Percentiles rank a stretch among this genome's conserved stretches.
Conservation (phyloP, 1,140 invertebrate genomes). For the Ruditapes philippinarum region DNA sequence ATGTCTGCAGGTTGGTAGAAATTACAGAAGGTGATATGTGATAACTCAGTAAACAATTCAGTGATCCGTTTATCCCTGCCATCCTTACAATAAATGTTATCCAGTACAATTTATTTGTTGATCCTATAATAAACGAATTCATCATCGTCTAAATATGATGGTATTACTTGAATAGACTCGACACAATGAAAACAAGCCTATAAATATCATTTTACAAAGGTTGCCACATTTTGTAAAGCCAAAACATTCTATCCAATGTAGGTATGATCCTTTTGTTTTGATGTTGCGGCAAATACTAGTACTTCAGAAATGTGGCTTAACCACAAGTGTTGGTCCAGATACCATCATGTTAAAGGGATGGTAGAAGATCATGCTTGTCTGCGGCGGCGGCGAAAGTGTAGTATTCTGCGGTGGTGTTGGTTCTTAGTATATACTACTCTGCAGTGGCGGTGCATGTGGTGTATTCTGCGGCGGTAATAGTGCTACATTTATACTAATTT, state of each 20-base stretch:
- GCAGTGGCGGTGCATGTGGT: too few relatives aligned
- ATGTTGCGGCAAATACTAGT: not conserved
- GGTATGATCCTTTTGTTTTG: not conserved
- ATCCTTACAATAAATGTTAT: not conserved
- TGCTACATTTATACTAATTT: too few relatives aligned
- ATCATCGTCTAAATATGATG: slow-evolving; percentile 19
- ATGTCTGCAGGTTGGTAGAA: not conserved
- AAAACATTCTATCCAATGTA: not conserved
- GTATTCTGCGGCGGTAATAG: not conserved
- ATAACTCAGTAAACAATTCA: not conserved
- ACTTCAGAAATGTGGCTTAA: too few relatives aligned
- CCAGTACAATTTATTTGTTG: slow-evolving; percentile 42
- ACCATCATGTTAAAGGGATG: not conserved
- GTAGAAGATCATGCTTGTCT: not conserved
- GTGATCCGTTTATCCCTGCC: slow-evolving; percentile 12
- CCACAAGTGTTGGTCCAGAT: not conserved
- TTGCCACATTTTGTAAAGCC: not conserved
- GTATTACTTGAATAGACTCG: slow-evolving; percentile 17
- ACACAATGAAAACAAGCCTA: not conserved
- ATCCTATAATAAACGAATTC: slow-evolving; percentile 29
- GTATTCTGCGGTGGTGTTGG: not conserved
- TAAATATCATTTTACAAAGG: not conserved
- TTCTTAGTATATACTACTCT: not conserved
- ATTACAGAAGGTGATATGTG: not conserved
- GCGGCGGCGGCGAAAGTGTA: not conserved